Evolutionary conservation across 2,888 invertebrate genomes (phyloP).

Genomic region (Hyppa rectilinea): DNA sequence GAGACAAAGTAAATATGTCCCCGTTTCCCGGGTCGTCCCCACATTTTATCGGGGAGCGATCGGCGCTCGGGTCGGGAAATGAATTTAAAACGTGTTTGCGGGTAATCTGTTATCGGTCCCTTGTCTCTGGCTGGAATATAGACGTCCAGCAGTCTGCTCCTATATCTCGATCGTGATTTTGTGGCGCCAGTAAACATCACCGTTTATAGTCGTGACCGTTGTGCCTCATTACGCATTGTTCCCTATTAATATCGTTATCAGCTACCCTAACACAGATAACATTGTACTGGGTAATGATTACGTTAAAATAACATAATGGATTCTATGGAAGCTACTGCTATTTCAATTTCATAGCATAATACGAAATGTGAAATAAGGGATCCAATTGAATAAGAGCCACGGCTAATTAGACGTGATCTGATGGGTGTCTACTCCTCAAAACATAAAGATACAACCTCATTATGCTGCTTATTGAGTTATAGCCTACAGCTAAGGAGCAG

Average conservation of each 20-base stretch:
- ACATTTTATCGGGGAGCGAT: conserved; percentile 90
- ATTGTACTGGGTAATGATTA: conserved; percentile 45
- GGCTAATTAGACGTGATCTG: conserved; percentile 69
- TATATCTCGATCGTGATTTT: conserved; percentile 84
- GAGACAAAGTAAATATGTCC: conserved; percentile 91
- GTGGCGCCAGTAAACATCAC: conserved; percentile 68
- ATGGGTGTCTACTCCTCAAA: conserved; percentile 54
- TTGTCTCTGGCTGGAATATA: conserved; percentile 89
- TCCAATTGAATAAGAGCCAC: conserved; percentile 59
- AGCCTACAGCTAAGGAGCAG: conserved; percentile 61
- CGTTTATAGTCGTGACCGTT: conserved; percentile 61
- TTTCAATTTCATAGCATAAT: conserved; percentile 54
- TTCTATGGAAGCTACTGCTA: conserved; percentile 36
- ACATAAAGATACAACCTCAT: conserved; percentile 68
- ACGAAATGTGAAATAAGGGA: conserved; percentile 44
- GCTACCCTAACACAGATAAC: conserved; percentile 28
- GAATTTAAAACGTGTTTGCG: conserved; percentile 91
- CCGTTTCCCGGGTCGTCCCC: conserved; percentile 87
- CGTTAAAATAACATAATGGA: conserved; percentile 44
- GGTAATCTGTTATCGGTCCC: conserved; percentile 91
- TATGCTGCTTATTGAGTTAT: conserved; percentile 67
- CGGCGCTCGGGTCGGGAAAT: conserved; percentile 90
- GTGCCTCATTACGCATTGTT: conserved; percentile 45
- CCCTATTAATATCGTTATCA: conserved; percentile 44
- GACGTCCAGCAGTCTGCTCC: conserved; percentile 83